Evolutionary conservation across 2,888 invertebrate genomes (phyloP), one percentile per base, ranked within the genome.

Genomic region (Ceriagrion tenellum): DNA sequence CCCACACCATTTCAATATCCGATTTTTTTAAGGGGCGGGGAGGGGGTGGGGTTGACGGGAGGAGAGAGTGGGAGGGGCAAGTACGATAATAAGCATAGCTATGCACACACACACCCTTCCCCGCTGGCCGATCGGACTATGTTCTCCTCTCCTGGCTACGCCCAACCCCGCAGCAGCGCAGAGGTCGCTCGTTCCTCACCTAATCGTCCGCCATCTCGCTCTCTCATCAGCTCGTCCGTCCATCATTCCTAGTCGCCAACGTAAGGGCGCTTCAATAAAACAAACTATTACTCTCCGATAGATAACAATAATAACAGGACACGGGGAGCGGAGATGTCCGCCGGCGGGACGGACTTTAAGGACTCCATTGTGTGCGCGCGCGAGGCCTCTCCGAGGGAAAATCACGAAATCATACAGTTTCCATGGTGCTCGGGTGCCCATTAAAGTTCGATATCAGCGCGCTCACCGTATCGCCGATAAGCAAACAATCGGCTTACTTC

Each of bases 261-360:
- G 93, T 35, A 26, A 59, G 63, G 63, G 47, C 93, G 69, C 93
- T 69, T 93, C 74, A 93, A 93, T 93, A 93, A 93, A 93, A 93
- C 74, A 93, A 93, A 93, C 93, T 93, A 93, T 93, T 93, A 93
- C 93, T 47, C 93, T n/a, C n/a, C 47, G 93, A 59, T 59, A 93
- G 93, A 93, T 93, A 93, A 93, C 40, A 35, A 91, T 56, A 23
- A 20, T 4, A n/a, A 56, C 20, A 69, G 40, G 26, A 69, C n/a
- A 63, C 55, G 26, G n/a, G 69, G 35, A 56, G 91, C 59, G n/a
- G 56, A 10, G 3, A 63, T 35, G 47, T 63, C 47, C 69, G 69
- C 35, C 35, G 35, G 81, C 81, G 81, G 69, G 69, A 69, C 3
- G 81, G 35, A 81, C 12, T 16, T 16, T 81, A 35, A 81, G 81